A percentile compares a stretch with the other conserved stretches of the same genome.
Conservation (phyloP, 2,888 invertebrate species). For the Heliconius cydno region DNA sequence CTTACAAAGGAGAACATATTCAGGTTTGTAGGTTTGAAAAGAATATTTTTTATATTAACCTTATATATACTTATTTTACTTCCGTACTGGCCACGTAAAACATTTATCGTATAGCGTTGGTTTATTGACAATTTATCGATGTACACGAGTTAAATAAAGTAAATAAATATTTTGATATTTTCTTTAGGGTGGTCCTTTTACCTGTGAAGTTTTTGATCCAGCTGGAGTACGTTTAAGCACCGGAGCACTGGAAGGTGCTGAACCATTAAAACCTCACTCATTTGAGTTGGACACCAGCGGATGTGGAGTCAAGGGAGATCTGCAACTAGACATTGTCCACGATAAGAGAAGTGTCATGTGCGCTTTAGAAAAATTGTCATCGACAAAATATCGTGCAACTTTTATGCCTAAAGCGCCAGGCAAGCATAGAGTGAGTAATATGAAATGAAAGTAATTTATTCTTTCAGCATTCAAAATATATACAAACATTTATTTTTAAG, state of each 20-base stretch:
- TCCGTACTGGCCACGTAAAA: neutral
- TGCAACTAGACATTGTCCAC: constrained; percentile 95
- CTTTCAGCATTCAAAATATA: neutral
- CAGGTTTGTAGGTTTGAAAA: constrained; percentile 72
- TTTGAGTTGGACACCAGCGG: constrained; percentile 86
- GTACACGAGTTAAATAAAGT: neutral
- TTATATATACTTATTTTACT: neutral
- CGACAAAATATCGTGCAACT: constrained; percentile 89
- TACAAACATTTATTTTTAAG: neutral
- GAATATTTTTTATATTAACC: neutral
- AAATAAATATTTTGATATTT: constrained; percentile 3
- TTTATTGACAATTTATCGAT: neutral
- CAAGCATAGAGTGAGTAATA: constrained; percentile 85
- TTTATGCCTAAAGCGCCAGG: constrained; percentile 91
- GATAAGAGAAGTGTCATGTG: constrained; percentile 93
- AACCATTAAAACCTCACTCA: constrained; percentile 94
- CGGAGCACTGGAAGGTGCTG: constrained; percentile 90
- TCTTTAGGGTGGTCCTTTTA: constrained; percentile 95
- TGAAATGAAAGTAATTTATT: constrained; percentile 35
- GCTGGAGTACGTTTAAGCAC: constrained; percentile 91
- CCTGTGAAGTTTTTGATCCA: constrained; percentile 97
- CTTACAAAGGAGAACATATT: constrained; percentile 97
- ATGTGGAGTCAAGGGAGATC: constrained; percentile 91
- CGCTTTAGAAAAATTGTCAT: constrained; percentile 90
- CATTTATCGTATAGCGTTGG: neutral